A percentile compares a stretch with the other conserved stretches of the same genome.
Evolutionary conservation across 2,888 invertebrate species (phyloP).

Genomic region (Camponotus fellah): DNA sequence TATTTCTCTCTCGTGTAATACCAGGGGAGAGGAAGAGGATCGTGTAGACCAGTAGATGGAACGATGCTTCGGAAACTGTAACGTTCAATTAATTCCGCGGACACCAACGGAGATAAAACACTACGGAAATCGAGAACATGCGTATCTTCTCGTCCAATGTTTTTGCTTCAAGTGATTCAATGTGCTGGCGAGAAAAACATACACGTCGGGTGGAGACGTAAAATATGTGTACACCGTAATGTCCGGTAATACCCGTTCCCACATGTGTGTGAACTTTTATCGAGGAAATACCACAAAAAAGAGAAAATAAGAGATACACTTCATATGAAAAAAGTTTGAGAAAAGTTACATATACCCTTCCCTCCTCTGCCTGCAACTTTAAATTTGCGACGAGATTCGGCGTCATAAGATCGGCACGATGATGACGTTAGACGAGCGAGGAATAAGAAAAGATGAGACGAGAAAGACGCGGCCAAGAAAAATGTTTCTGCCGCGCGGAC

Average conservation of each 20-base stretch:
- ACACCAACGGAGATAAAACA: constrained; percentile 43
- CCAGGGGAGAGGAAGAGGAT: constrained; percentile 18
- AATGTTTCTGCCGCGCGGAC: constrained; percentile 46
- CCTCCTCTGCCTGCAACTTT: not conserved
- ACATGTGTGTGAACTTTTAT: not conserved
- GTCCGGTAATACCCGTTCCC: not conserved
- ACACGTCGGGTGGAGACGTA: constrained; percentile 12
- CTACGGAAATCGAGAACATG: constrained; percentile 34
- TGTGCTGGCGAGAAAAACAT: constrained; percentile 7
- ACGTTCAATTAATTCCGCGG: constrained; percentile 55
- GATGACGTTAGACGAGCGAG: constrained; percentile 30
- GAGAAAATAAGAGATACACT: constrained; percentile 28
- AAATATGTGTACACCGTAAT: constrained; percentile 40
- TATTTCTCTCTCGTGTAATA: constrained; percentile 59
- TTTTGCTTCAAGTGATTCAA: constrained; percentile 11
- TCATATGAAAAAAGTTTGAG: constrained; percentile 42
- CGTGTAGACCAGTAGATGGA: constrained; percentile 20
- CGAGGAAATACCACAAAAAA: not conserved
- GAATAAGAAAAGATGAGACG: constrained; percentile 36
- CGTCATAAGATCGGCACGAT: constrained; percentile 28
- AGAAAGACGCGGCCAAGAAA: constrained; percentile 29
- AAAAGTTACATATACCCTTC: not conserved
- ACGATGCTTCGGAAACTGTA: constrained; percentile 47
- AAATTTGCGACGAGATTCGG: constrained; percentile 44
- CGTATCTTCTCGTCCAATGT: constrained; percentile 22